phyloP scores from a whole-genome alignment of 2,113 vertebrate species.

The Ictalurus punctatus region DNA sequence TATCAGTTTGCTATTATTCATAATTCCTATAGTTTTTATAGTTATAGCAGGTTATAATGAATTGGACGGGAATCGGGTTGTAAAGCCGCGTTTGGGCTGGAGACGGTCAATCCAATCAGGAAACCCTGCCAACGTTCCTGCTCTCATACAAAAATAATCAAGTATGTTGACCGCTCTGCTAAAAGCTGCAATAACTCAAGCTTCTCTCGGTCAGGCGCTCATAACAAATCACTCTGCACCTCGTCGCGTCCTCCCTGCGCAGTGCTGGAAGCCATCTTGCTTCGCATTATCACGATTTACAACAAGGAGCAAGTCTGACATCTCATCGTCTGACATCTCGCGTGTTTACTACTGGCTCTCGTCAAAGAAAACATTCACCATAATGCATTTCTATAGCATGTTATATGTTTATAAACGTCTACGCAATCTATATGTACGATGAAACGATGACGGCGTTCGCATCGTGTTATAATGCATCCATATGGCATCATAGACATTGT shows the following conservation, averaged over 20 bases:
- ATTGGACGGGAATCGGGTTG: conserved; percentile 18
- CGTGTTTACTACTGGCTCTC: background rate
- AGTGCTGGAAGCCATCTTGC: background rate
- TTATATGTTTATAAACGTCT: background rate
- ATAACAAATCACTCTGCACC: conserved; percentile 24
- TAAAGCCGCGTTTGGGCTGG: background rate
- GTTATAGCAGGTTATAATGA: conserved; percentile 16
- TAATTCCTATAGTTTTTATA: conserved; percentile 1
- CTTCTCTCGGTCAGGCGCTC: background rate
- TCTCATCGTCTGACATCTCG: background rate
- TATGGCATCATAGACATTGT: background rate
- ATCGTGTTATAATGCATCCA: background rate
- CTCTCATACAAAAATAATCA: conserved; percentile 21
- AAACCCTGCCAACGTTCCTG: conserved; percentile 20
- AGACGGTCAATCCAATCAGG: conserved; percentile 24
- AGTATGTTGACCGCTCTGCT: conserved; percentile 8
- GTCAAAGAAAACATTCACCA: background rate
- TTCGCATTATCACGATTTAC: background rate
- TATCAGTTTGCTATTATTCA: conserved; percentile 9
- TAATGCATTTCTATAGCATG: background rate
- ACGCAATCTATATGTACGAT: background rate
- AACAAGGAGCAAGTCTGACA: background rate
- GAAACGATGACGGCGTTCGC: background rate
- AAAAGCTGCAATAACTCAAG: conserved; percentile 25
- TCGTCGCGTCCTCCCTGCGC: background rate